Base-by-base conservation (phyloP, 2,888 invertebrate species). In the Drosophila pseudotalamancana region DNA sequence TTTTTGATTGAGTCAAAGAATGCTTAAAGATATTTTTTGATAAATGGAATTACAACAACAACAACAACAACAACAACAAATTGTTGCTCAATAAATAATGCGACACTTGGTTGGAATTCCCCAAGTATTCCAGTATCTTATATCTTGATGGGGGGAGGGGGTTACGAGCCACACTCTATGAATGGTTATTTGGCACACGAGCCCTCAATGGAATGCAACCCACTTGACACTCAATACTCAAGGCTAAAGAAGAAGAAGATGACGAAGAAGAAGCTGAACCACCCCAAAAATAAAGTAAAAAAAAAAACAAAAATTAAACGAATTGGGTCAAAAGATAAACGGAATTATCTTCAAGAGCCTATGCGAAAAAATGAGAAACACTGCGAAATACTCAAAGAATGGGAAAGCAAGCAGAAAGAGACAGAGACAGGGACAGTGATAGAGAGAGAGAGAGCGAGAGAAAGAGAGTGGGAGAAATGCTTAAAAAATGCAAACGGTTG, bases 261-360 rank as follows among this genome's bases (percentile, higher is more conserved):
- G 37, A n/a, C 4, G 8, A n/a, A 37, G n/a, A 18, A 61, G 25
- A 6, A 3, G 25, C 25, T n/a, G n/a, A 27, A 14, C 49, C 66
- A 46, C 56, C 77, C 77, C 50, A 31, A 48, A 40, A 57, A 37
- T 32, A 76, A 87, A 19, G n/a, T 14, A 39, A 43, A 25, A 43
- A 29, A 43, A 11, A 29, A 14, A 9, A 29, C 27, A 29, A 43
- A 43, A 43, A 83, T 84, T 83, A 88, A 83, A 70, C 70, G 84
- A 83, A 83, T 83, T 83, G 83, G 83, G 83, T 83, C 83, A 83
- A 77, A 87, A 87, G 85, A 83, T 83, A 86, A 83, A 77, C 71
- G 77, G 65, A 72, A 88, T 88, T 88, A 83, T 88, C 87, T 88
- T 84, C 45, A 87, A 87, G 84, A 73, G 87, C 84, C 79, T 85